phyloP scores from a whole-genome alignment of 2,888 invertebrate species.

The Ophion obscuratus region DNA sequence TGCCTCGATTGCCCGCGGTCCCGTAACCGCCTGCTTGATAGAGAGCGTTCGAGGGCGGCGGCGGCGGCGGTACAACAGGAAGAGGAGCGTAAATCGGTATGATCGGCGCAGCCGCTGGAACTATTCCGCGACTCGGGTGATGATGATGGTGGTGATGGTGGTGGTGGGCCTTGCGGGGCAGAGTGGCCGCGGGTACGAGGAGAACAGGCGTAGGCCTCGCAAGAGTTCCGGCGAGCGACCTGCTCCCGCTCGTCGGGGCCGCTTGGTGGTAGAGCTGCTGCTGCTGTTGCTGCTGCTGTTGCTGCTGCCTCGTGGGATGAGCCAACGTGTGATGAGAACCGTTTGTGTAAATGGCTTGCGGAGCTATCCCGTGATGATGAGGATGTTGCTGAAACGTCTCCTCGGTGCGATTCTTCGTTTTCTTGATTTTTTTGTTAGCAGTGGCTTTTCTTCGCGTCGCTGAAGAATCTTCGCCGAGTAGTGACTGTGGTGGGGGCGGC shows the following conservation, averaged over 20 bases:
- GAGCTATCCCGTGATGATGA: slow-evolving; percentile 64
- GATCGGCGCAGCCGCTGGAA: slow-evolving; percentile 84
- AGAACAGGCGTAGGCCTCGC: slow-evolving; percentile 82
- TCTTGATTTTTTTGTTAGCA: slow-evolving; percentile 79
- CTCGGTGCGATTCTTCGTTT: slow-evolving; percentile 78
- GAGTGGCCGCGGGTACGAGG: slow-evolving; percentile 86
- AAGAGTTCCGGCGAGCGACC: slow-evolving; percentile 80
- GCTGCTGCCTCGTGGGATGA: slow-evolving; percentile 79
- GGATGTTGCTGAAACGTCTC: slow-evolving; percentile 81
- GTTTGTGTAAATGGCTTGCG: slow-evolving; percentile 80
- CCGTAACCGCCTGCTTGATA: slow-evolving; percentile 86
- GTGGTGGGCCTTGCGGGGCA: slow-evolving; percentile 82
- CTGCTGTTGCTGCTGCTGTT: slow-evolving; percentile 66
- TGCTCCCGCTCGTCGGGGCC: slow-evolving; percentile 77
- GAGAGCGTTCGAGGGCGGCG: slow-evolving; percentile 87
- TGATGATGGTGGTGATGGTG: slow-evolving; percentile 79
- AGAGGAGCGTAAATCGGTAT: slow-evolving; percentile 84
- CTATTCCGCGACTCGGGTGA: slow-evolving; percentile 77
- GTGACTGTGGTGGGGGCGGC: slow-evolving; percentile 82
- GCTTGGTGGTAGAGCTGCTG: slow-evolving; percentile 79
- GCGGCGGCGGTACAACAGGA: slow-evolving; percentile 87
- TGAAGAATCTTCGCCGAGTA: slow-evolving; percentile 79
- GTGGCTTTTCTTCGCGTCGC: slow-evolving; percentile 76
- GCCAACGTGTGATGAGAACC: slow-evolving; percentile 82
- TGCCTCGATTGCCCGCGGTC: slow-evolving; percentile 85